Base-by-base conservation (phyloP, 1,140 invertebrate species). In the Drosophila auraria region DNA sequence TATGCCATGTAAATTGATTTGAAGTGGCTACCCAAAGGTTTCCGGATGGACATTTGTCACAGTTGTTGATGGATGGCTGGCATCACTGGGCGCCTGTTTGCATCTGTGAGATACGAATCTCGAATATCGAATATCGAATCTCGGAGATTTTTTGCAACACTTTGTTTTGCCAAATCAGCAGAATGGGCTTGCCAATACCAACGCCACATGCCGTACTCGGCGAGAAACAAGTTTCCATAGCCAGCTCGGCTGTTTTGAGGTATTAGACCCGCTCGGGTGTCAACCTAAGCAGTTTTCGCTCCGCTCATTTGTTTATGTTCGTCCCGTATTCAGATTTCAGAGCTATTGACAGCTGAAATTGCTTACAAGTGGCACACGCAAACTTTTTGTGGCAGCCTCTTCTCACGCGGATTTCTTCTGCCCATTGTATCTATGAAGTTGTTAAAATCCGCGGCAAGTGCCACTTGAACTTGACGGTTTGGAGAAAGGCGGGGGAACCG, bases 381-480 rank as follows among this genome's bases (percentile, higher is more conserved):
- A 76, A 74, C 50, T 56, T 74, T 62, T 74, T 42, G 69, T 56
- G 72, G 40, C 61, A 58, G 73, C 54, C 53, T 57, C 75, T 50
- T 57, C 65, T 45, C 56, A 25, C 33, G 65, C 38, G 38, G 58
- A 78, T 78, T 58, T 61, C 65, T 38, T 45, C 54, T 40, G 65
- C 50, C 64, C 66, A 75, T 84, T 78, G 81, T 81, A 42, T 45
- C 63, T 66, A 89, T 89, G 71, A 89, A 89, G 84, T 82, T 82
- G 84, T 89, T 89, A 84, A 89, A 89, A 84, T 76, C 78, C 49
- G 74, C 86, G 86, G 83, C 86, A 84, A 90, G 86, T 80, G 86
- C 78, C 84, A 76, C 84, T 89, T 72, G 70, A 89, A 80, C 77
- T 75, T 81, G 80, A 78, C 80, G 65, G 47, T 65, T 71, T 56